Base-by-base conservation (phyloP, 1,140 invertebrate species). In the Neelides sp. region DNA sequence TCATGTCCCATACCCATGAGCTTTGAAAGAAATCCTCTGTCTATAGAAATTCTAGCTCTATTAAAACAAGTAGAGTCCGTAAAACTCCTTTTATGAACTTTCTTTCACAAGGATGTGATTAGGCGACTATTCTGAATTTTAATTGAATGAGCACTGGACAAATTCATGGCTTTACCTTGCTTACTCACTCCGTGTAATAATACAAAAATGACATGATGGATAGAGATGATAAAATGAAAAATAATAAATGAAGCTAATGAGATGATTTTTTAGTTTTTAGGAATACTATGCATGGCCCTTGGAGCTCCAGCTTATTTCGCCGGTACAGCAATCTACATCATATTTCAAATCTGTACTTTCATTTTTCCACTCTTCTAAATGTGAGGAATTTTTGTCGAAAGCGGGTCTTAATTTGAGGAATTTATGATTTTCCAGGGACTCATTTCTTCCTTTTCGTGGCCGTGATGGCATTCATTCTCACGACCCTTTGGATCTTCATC, bases 361-460 rank as follows among this genome's bases (percentile, higher is more conserved):
- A 32, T 13, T 32, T 32, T 32, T 32, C 7, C 7, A 55, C 41
- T 13, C 28, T 32, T 32, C 28, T 8, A n/a, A 32, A n/a, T n/a
- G n/a, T n/a, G n/a, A n/a, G n/a, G n/a, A n/a, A n/a, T n/a, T n/a
- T n/a, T n/a, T n/a, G n/a, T n/a, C n/a, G n/a, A n/a, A n/a, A n/a
- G n/a, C n/a, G n/a, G n/a, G n/a, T n/a, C n/a, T n/a, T n/a, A n/a
- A n/a, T n/a, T n/a, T n/a, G n/a, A n/a, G n/a, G n/a, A n/a, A n/a
- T n/a, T n/a, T n/a, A n/a, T n/a, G n/a, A n/a, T n/a, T n/a, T 32
- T 32, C n/a, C 28, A 15, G 78, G 75, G 39, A 79, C 81, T 1
- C 75, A 81, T 57, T 89, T 83, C 75, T 91, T 88, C 67, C 73
- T 88, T 23, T 87, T 88, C 63, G 83, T 86, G 13, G 80, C 77